Evolutionary conservation across 2,797 vertebrate genomes (phyloP), one percentile per base, ranked within the genome.

Genomic region (Meda fulgida): DNA sequence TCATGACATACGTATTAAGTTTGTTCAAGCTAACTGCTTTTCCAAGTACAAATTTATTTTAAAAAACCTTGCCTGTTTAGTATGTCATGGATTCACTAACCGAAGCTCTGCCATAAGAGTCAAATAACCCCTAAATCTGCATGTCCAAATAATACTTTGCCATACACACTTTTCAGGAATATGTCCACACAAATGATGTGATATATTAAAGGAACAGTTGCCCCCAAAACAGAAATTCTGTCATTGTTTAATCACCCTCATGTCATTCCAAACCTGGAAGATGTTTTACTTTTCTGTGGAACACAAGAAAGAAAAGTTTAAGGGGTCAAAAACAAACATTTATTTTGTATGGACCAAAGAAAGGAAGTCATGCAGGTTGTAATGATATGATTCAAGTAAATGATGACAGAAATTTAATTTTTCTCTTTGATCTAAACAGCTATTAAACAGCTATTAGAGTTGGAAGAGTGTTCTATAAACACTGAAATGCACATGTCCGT

Each of bases 391-490:
- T 63, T 23, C 0, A 26, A 38, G 53, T 60, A 26, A 26, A 38
- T 77, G 2, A 71, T 43, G 21, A 55, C 31, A 38, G 6, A 76
- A 65, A 58, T 36, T 0, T 1, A 0, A 19, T 40, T 60, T 76
- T 40, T 63, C 18, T 43, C 18, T 46, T 40, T 23, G 40, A 11
- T 58, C 31, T 38, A 65, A 16, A 46, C 43, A 14, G 13, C 43
- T 46, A 48, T 16, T 55, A 76, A 46, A 70, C 13, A 63, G 58
- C 4, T 48, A 31, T 69, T 60, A 48, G 67, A 86, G 38, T 34
- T 40, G 23, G 21, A 38, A 29, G 3, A 23, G 58, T 58, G 34
- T 46, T 67, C 29, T 73, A 19, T 29, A 78, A 55, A 79, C 53
- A 46, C 36, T 70, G 53, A 69, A 18, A 29, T 19, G 70, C 21